Base-by-base conservation (phyloP, 2,888 invertebrate species). In the Coenonympha arcania region DNA sequence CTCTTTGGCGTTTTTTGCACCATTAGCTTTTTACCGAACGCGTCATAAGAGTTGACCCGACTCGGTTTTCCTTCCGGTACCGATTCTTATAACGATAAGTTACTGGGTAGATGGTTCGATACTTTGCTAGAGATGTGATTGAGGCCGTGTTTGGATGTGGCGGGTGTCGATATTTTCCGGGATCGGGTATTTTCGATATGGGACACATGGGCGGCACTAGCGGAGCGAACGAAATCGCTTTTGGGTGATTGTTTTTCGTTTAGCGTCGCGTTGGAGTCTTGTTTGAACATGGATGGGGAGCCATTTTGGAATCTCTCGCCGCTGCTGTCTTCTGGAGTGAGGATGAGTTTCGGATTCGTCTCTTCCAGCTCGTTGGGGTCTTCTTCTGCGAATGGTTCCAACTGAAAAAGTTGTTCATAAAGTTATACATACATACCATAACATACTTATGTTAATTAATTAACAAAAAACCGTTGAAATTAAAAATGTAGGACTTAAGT, bases 181-280 rank as follows among this genome's bases (percentile, higher is more conserved):
- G 65, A 60, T 65, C 87, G 56, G 59, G 68, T 56, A 52, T 71
- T 68, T 62, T 79, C 55, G 2, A 65, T 60, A 1, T 87, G 87
- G 54, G 90, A 87, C 9, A 93, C 88, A 20, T 90, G 89, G 0
- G 89, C 92, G 19, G 92, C 93, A 42, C 93, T 93, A 8, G 90
- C 92, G 52, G 93, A 93, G 53, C 91, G 73, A 0, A 87, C 88
- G 67, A 92, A 91, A 46, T 74, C 58, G 0, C 56, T 41, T 39
- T 64, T 68, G 18, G 68, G 64, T 0, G 69, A 66, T 4, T 54
- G 60, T 9, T 61, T 56, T 1, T 76, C 76, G 33, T 76, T 76
- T 0, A 76, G 28, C 26, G 70, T 60, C 1, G 67, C 58, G 58
- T 71, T 71, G 0, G 79, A 76, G 9, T 64, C 59, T 52, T 77